Evolutionary conservation across 2,113 vertebrate genomes (phyloP).

Genomic region (Eurystomus gularis): DNA sequence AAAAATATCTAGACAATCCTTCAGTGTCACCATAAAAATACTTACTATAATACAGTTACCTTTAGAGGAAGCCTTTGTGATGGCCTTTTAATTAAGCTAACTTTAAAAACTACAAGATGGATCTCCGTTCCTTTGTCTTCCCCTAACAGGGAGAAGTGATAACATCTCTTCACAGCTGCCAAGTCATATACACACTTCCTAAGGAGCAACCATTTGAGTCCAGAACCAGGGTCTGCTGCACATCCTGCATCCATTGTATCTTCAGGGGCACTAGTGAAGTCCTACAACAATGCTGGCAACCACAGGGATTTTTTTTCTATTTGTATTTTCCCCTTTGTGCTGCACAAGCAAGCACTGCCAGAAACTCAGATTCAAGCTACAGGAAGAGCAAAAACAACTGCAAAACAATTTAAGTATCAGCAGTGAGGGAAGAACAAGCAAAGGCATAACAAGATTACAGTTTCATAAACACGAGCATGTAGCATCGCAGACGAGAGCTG

Average conservation of each 20-base stretch:
- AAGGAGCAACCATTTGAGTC: not conserved
- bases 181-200: not conserved
- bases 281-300: not conserved
- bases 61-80: not conserved
- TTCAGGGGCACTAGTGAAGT: not conserved
- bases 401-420: not conserved
- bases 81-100: constrained; percentile 12
- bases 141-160: not conserved
- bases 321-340: not conserved
- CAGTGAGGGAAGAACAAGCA: not conserved
- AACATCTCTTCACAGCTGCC: not conserved
- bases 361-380: not conserved
- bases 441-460: constrained; percentile 22
- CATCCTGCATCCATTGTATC: not conserved
- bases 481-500: constrained; percentile 27
- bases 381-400: not conserved
- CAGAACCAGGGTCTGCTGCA: not conserved
- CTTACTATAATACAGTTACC: not conserved
- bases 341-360: not conserved
- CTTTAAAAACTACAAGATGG: not conserved
- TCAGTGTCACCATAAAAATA: not conserved
- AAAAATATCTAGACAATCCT: not conserved
- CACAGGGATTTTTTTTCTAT: not conserved
- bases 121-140: not conserved
- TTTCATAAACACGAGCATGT: constrained; percentile 18